Evolutionary conservation across 2,797 vertebrate genomes (phyloP).

Genomic region (Xenentodon cancila): DNA sequence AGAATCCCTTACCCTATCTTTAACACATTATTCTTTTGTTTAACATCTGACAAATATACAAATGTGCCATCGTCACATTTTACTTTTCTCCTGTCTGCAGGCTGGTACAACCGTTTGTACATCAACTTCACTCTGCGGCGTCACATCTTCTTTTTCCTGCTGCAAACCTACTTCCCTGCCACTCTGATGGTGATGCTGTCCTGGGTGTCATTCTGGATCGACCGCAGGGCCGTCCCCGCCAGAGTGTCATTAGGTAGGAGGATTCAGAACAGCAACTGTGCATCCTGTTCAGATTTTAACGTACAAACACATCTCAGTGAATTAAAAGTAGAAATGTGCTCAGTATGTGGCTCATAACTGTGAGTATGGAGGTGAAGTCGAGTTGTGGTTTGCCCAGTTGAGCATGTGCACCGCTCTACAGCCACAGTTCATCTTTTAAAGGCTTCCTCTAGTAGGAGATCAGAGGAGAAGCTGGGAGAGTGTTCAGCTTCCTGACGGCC

Average conservation of each 20-base stretch:
- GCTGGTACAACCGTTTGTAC: conserved; percentile 97
- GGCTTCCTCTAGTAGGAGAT: too few species aligned
- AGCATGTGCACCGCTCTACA: too few species aligned
- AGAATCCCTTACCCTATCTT: not conserved
- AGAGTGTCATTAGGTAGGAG: conserved; percentile 90
- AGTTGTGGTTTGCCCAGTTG: too few species aligned
- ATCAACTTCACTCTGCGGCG: conserved; percentile 94
- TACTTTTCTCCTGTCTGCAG: conserved; percentile 66
- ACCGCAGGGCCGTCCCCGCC: conserved; percentile 92
- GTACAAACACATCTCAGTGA: not conserved
- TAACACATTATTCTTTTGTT: not conserved
- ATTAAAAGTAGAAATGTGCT: not conserved
- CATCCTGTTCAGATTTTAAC: not conserved
- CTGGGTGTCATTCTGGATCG: conserved; percentile 98
- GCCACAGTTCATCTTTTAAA: too few species aligned
- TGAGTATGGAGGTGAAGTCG: too few species aligned
- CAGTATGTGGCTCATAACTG: too few species aligned
- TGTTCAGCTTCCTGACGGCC: too few species aligned
- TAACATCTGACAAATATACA: not conserved
- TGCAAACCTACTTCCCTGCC: conserved; percentile 95
- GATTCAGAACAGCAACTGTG: not conserved
- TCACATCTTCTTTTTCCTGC: conserved; percentile 97
- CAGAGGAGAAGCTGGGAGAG: too few species aligned
- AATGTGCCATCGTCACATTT: conserved; percentile 1
- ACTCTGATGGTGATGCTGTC: conserved; percentile 96